Conservation (phyloP, 2,888 invertebrate species). For the Drosophila mimica region DNA sequence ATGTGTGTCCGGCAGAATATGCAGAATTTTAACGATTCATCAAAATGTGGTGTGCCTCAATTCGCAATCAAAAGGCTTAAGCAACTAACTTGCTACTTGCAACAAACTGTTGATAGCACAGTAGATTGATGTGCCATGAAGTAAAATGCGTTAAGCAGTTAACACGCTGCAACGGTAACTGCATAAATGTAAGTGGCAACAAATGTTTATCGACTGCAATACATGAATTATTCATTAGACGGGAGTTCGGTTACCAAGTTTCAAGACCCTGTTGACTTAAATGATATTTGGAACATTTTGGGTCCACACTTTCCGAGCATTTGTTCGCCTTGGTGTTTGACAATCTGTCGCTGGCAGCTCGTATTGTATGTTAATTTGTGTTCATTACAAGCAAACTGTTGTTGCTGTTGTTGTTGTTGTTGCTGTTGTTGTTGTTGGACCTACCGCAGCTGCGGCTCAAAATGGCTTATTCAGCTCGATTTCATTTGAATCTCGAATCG, state of each 20-base stretch:
- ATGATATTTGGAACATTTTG: slow-evolving; percentile 17
- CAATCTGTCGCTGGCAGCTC: slow-evolving; percentile 56
- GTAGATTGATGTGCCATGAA: slow-evolving; percentile 38
- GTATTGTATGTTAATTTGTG: slow-evolving; percentile 71
- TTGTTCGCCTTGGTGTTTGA: slow-evolving; percentile 56
- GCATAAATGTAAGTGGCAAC: slow-evolving; percentile 8
- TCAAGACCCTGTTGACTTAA: neutral
- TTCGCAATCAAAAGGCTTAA: slow-evolving; percentile 62
- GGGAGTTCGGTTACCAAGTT: slow-evolving; percentile 24
- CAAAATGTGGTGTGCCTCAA: slow-evolving; percentile 9
- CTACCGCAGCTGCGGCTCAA: slow-evolving; percentile 50
- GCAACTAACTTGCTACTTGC: slow-evolving; percentile 55
- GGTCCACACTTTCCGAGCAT: slow-evolving; percentile 28
- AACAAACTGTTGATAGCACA: slow-evolving; percentile 2
- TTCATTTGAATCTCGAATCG: slow-evolving; percentile 40
- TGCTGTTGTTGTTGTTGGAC: slow-evolving; percentile 24
- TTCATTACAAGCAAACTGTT: slow-evolving; percentile 52
- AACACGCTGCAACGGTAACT: slow-evolving; percentile 31
- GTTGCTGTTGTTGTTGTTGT: slow-evolving; percentile 2
- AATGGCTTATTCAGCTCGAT: slow-evolving; percentile 54
- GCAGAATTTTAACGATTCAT: slow-evolving; percentile 31
- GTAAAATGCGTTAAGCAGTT: slow-evolving; percentile 56
- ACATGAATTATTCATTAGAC: slow-evolving; percentile 56
- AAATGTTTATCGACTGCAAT: slow-evolving; percentile 23
- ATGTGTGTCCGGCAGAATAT: slow-evolving; percentile 10